A percentile compares a stretch with the other conserved stretches of the same genome.
Conservation (phyloP, 2,797 vertebrate genomes). For the Scomberomorus guttatus region DNA sequence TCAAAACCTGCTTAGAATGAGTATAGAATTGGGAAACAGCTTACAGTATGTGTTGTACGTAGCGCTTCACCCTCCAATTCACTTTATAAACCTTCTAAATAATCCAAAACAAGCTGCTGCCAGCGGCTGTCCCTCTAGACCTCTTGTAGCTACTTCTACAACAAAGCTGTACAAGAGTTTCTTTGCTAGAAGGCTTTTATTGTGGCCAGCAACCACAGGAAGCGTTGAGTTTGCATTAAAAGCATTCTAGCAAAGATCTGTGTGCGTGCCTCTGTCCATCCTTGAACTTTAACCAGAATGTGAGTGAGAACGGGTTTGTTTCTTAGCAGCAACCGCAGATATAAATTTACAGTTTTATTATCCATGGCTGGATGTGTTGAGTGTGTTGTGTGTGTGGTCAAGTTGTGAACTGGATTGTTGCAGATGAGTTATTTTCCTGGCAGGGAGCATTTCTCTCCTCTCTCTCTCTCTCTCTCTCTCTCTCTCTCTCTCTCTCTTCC, state of each 20-base stretch:
- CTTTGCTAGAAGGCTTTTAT: conserved; percentile 9
- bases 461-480: background rate
- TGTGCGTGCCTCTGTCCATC: background rate
- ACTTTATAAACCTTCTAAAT: no score
- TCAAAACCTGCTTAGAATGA: background rate
- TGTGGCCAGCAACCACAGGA: background rate
- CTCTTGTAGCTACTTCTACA: background rate
- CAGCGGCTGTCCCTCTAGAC: background rate
- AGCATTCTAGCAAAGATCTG: background rate
- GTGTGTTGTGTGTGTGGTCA: conserved; percentile 39
- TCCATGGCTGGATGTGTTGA: background rate
- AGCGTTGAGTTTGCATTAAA: background rate
- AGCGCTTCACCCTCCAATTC: background rate
- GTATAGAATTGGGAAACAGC: background rate
- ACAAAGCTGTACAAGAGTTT: background rate
- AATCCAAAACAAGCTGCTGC: background rate
- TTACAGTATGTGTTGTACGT: background rate
- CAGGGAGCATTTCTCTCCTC: conserved; percentile 20
- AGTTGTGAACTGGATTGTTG: conserved; percentile 16
- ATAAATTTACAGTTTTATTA: conserved; percentile 7
- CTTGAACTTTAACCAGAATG: background rate
- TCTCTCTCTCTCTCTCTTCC: conserved; percentile 16
- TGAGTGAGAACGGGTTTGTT: background rate
- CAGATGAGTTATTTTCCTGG: conserved; percentile 46
- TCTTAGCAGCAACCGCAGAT: background rate